Evolutionary conservation across 1,140 invertebrate species (phyloP), one percentile per base, ranked within the genome.

Genomic region (Achroia grisella): DNA sequence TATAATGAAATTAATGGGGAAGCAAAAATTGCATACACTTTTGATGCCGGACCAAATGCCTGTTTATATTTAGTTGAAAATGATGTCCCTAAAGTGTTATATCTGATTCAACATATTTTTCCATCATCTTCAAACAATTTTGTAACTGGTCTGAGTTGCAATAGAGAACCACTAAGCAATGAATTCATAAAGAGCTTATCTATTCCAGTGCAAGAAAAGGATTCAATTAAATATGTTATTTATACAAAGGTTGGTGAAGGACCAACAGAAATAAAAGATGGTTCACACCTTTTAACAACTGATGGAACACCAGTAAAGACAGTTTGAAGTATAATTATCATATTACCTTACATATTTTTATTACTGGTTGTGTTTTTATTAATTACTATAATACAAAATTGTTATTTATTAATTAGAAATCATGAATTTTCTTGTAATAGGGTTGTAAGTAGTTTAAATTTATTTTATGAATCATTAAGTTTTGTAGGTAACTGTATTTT

Each of bases 1-100:
- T 97, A 93, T 66, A 99, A 99, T 81, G 83, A 89, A 13, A 68
- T 86, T 14, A 86, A 75, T 64, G 89, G 90, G 10, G 64, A 76
- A 44, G 76, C 81, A 14, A 93, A 91, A 76, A 93, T 94, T 2
- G 95, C 96, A 3, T 99, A 99, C 73, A 98, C 97, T 14, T 99
- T 97, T 88, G 97, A 99, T 90, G 97, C 97, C 49, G 98, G 98
- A 8, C 95, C 97, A 44, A 99, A 99, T 89, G 96, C 96, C 4
- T 98, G 95, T 74, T 71, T 99, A 0, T 99, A 95, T 86, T 77
- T 97, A 11, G 73, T 95, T 45, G 91, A 96, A 66, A 87, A 93
- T 56, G 87, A 94, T 85, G 90, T 98, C 0, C 75, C 91, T 2
- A 83, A 88, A 69, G 79, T 97, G 15, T 28, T 93, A 2, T 72